Percentiles rank a stretch among this genome's conserved stretches.
phyloP scores from a whole-genome alignment of 2,113 vertebrate genomes.

The Rhipidura dahli region DNA sequence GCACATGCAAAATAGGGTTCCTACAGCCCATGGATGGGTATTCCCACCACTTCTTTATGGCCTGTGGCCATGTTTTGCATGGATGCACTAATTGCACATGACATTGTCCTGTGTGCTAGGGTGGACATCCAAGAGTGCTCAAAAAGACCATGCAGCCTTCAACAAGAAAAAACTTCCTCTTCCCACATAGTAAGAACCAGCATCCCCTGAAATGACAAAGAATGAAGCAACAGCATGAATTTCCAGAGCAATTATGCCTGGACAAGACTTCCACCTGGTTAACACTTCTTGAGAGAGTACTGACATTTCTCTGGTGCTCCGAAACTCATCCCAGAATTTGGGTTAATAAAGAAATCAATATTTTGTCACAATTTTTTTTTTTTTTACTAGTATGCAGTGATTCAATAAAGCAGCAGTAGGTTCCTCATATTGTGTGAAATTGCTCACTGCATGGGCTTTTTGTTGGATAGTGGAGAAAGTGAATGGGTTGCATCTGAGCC shows the following conservation, averaged over 20 bases:
- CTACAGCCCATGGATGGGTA: neutral
- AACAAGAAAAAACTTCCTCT: neutral
- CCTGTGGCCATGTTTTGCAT: neutral
- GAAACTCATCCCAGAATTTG: neutral
- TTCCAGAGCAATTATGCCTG: neutral
- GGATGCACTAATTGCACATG: neutral
- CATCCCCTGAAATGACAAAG: neutral
- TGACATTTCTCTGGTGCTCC: neutral
- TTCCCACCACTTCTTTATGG: neutral
- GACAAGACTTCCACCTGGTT: neutral
- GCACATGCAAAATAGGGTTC: neutral
- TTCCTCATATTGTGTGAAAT: neutral
- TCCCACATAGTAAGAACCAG: neutral
- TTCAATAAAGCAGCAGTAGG: neutral
- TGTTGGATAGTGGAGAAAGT: neutral
- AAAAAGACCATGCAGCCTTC: neutral
- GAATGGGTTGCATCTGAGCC: neutral
- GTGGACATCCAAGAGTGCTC: neutral
- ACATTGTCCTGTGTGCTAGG: neutral
- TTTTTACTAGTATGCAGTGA: neutral
- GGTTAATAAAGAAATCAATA: neutral
- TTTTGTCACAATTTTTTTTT: neutral
- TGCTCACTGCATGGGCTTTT: neutral
- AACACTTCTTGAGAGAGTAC: neutral
- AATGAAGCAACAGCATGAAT: neutral